Evolutionary conservation across 2,797 vertebrate genomes (phyloP), one percentile per base, ranked within the genome.

Genomic region (Mastacembelus armatus): DNA sequence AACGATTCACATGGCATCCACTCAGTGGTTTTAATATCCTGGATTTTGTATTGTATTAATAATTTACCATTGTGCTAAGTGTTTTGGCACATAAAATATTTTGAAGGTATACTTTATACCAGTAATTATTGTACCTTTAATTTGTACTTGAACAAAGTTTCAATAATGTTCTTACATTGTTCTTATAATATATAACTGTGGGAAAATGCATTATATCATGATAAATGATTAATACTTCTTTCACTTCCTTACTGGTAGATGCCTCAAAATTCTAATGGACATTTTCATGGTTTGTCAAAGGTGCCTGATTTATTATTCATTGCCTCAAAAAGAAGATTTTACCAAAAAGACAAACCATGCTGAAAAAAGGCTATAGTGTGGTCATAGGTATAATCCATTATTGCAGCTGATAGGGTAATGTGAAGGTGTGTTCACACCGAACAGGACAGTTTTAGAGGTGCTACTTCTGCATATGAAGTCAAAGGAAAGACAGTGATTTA

Each of bases 271-370:
- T 42, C 19, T 40, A 54, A 45, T 19, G 36, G 35, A n/a, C 42
- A 66, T 74, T 67, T 52, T 15, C 39, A 64, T 70, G 24, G 75
- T 80, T 73, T 73, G 66, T 84, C 64, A 66, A 78, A 63, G 73
- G 81, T 90, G 87, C 84, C 73, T 89, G 52, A 73, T 81, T 48
- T 45, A 61, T 45, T 79, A 71, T 74, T 85, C 52, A 71, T 82
- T 62, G 49, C 65, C 69, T 60, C 52, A 62, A 71, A 77, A 22
- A 63, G 10, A 65, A 80, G 54, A 80, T 68, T 57, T 66, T 83
- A 80, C 81, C 82, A 85, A 86, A 88, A 36, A 66, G 49, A 14
- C n/a, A 40, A 24, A 71, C 11, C 14, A 43, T n/a, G 10, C 29
- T 54, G 33, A 56, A 7, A 49, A 19, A 61, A 42, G 8, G 22